Evolutionary conservation across 2,888 invertebrate genomes (phyloP), one percentile per base, ranked within the genome.

Genomic region (Ormyrus rosae): DNA sequence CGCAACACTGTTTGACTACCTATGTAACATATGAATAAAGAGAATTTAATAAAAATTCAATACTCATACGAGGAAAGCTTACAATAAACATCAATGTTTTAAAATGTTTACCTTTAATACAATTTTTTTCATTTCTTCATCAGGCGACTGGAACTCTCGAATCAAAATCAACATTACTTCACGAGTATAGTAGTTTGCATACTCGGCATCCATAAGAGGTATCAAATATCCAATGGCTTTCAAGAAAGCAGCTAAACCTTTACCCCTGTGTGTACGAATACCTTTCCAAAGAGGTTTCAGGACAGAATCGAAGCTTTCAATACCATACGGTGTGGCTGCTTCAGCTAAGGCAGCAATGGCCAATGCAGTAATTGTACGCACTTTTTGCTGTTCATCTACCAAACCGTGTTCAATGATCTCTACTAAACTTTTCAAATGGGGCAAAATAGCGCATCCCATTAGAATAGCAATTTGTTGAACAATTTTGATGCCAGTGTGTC

Each of bases 121-220:
- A 92, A 99, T 99, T 91, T 99, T 99, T 91, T 99, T 99, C 99
- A 99, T 99, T 93, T 99, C 99, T 91, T 99, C 99, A 91, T 99
- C 99, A 0, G 99, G 99, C 78, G 99, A 99, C 92, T 99, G 99
- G 91, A 99, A 99, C 93, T 99, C 99, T 91, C 99, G 94, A 87
- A 99, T 99, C 48, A 99, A 93, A 91, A 99, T 99, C 91, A 98
- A 92, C 98, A 98, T 98, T 90, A 99, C 99, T 95, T 99, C 99
- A 86, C 99, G 94, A 0, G 99, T 99, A 90, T 99, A 99, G 91
- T 99, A 99, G 91, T 99, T 99, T 0, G 99, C 99, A 89, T 99
- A 99, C 91, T 99, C 99, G 78, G 99, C 99, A 89, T 99, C 99
- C 99, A 99, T 99, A 82, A 99, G 93, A 0, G 99, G 99, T 86